Percentiles rank a stretch among this genome's conserved stretches.
Conservation (phyloP, 2,888 invertebrate species). For the Ectemnius continuus region DNA sequence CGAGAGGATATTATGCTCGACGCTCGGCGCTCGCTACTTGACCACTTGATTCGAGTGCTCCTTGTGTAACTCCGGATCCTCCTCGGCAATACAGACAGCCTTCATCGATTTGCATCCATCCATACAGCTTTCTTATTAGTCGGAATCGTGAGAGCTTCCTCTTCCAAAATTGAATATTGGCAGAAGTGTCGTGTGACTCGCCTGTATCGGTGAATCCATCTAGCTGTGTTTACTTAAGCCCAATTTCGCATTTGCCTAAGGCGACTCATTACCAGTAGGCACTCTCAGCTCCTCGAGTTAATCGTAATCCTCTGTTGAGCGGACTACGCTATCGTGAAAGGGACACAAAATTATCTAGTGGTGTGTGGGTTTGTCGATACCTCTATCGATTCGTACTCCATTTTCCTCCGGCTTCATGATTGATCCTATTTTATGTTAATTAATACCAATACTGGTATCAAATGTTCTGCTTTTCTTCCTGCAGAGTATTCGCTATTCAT, state of each 20-base stretch:
- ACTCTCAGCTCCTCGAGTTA: conserved; percentile 47
- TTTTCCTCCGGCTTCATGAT: no score
- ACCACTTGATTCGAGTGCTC: conserved; percentile 15
- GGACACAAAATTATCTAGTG: conserved; percentile 20
- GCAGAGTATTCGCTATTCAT: no score
- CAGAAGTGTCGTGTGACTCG: conserved; percentile 22
- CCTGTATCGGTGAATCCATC: conserved; percentile 34
- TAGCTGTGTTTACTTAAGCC: conserved; percentile 48
- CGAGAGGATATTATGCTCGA: conserved; percentile 12
- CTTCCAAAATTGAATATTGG: neutral
- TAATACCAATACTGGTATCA: no score
- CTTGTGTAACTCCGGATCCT: neutral
- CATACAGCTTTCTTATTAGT: neutral
- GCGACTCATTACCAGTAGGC: conserved; percentile 54
- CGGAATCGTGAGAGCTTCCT: no score
- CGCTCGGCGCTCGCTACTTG: conserved; percentile 9
- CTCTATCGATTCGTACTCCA: no score
- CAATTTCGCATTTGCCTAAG: conserved; percentile 59
- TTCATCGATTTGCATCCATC: neutral
- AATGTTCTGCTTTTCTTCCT: no score
- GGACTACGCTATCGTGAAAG: conserved; percentile 15
- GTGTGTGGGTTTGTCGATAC: no score
- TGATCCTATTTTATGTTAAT: no score
- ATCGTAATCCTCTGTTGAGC: conserved; percentile 21
- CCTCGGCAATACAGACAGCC: neutral